Base-by-base conservation (phyloP, 2,113 vertebrate species). In the Poeciliopsis prolifica region DNA sequence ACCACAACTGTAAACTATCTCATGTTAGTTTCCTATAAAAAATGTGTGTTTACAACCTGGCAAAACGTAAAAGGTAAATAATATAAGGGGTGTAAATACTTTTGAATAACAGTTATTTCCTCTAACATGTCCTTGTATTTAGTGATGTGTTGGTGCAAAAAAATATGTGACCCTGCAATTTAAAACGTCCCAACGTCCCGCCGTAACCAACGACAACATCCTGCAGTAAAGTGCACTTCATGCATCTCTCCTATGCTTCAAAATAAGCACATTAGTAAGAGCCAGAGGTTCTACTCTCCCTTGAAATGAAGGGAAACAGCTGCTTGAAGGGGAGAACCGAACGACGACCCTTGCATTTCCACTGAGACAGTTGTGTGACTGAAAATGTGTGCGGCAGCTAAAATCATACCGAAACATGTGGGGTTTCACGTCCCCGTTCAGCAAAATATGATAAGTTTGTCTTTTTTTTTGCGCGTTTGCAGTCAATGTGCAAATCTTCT, bases 151-250 rank as follows among this genome's bases (percentile, higher is more conserved):
- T 77, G 82, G 79, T 89, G 86, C 81, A 83, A 48, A 48, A 74
- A 29, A 35, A 17, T 62, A 60, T 37, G 75, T 66, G 76, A 72
- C 35, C 17, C 68, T 69, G 58, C 72, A 70, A n/a, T n/a, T n/a
- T 7, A 14, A 78, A 11, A 61, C 81, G 64, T 42, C 11, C 73
- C 17, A 35, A 84, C 64, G 61, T 54, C 42, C 63, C 74, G n/a
- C 65, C 28, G 40, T 68, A 71, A 75, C 81, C 60, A 30, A 58
- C 61, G 33, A 69, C n/a, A 51, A 31, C 75, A 48, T 86, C 80
- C 79, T 79, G 89, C 89, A 92, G 93, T 94, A 95, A 95, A 94
- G 94, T 95, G 94, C 94, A 95, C 92, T 93, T 94, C 74, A 83
- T 90, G 91, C 62, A 78, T 86, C 88, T 79, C 88, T 79, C 78